phyloP scores from a whole-genome alignment of 2,113 vertebrate genomes.

The Eleginops maclovinus region DNA sequence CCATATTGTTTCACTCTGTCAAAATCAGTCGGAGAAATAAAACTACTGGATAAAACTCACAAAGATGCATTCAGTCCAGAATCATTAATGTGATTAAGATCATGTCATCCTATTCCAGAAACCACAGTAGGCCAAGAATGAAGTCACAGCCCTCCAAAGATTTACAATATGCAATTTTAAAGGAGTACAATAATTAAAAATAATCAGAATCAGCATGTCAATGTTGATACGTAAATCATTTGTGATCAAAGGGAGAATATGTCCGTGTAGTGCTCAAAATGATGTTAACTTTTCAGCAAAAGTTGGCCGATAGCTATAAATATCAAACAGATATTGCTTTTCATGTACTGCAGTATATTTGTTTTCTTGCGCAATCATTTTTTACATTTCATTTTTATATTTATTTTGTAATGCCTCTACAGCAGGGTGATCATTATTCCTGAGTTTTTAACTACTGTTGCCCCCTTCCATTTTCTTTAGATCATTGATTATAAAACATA shows the following conservation, averaged over 20 bases:
- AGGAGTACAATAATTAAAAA: not conserved
- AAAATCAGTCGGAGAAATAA: not conserved
- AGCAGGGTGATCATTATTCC: not conserved
- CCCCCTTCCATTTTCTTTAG: not conserved
- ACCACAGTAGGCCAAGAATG: conserved; percentile 19
- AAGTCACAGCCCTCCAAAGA: conserved; percentile 23
- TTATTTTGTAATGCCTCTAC: not conserved
- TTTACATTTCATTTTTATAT: too few relatives aligned
- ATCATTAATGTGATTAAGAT: conserved; percentile 20
- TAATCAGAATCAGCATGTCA: conserved; percentile 12
- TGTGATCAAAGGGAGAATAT: not conserved
- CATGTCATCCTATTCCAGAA: conserved; percentile 11
- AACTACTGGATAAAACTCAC: conserved; percentile 26
- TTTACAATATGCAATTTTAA: not conserved
- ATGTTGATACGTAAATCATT: not conserved
- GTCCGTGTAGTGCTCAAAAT: not conserved
- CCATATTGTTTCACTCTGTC: conserved; percentile 11
- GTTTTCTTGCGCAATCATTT: not conserved
- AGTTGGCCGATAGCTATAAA: not conserved
- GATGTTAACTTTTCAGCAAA: not conserved
- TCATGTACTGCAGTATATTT: not conserved
- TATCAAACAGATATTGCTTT: not conserved
- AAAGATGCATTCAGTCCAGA: conserved; percentile 18
- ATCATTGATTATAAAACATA: not conserved
- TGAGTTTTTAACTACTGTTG: not conserved